These are phyloP conservation scores for Oryzias celebensis DNA, from an alignment of 2,113 vertebrate genomes.

Conservation along the genomic window DNA sequence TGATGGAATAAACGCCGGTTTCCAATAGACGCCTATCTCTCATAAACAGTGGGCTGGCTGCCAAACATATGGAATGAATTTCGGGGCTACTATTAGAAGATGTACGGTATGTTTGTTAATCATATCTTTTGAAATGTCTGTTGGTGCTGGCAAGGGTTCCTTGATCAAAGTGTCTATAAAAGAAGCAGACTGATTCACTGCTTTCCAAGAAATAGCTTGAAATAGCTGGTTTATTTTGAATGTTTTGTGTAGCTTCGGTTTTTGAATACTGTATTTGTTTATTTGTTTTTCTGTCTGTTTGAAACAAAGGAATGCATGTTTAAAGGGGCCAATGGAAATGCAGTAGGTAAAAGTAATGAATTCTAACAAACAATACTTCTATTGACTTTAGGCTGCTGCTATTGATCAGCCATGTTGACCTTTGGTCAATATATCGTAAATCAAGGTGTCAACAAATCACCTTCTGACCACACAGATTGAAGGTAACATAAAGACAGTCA, in stretches of 20 bases:
- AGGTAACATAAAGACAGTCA: conserved; percentile 2
- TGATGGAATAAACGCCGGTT: too few species aligned
- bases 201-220: too few species aligned
- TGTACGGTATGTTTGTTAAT: too few species aligned
- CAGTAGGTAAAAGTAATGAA: conserved; percentile 39
- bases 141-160: too few species aligned
- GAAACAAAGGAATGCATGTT: too few species aligned
- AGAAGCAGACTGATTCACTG: not conserved
- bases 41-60: too few species aligned
- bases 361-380: conserved; percentile 42
- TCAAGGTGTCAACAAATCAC: conserved; percentile 73
- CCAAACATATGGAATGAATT: too few species aligned
- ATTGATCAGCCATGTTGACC: conserved; percentile 67
- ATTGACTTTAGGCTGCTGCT: conserved; percentile 49
- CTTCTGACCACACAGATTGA: conserved; percentile 47
- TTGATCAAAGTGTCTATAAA: not conserved
- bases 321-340: conserved; percentile 1
- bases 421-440: conserved; percentile 69
- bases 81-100: too few species aligned
- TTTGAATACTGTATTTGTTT: not conserved
- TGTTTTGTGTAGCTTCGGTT: not conserved
- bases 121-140: too few species aligned
- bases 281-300: too few species aligned
- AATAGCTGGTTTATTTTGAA: too few species aligned
- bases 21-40: too few species aligned